These are phyloP conservation scores for Odontamblyopus rebecca DNA, from an alignment of 2,797 vertebrate species.

Conservation along the genomic window DNA sequence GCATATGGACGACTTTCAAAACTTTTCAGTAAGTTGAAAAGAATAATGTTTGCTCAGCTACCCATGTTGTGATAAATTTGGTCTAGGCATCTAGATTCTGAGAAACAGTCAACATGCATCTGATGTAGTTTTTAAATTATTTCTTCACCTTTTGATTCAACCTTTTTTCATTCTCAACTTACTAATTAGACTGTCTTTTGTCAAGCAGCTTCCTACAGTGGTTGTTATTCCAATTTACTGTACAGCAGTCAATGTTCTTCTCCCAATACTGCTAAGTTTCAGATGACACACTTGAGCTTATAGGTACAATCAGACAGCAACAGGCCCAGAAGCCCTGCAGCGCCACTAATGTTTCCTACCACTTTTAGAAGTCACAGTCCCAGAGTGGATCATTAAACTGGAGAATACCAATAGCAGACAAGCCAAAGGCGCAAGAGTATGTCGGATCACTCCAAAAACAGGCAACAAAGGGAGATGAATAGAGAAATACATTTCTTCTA, in stretches of 20 bases:
- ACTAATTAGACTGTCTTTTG: slow-evolving; percentile 11
- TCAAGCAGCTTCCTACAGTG: slow-evolving; percentile 25
- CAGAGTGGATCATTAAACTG: slow-evolving; percentile 72
- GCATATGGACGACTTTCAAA: too few species aligned
- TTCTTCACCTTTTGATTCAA: background rate
- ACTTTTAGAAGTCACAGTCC: slow-evolving; percentile 58
- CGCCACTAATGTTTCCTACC: slow-evolving; percentile 53
- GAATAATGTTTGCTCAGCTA: too few species aligned
- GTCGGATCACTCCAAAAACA: slow-evolving; percentile 53
- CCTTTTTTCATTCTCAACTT: background rate
- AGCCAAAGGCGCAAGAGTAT: slow-evolving; percentile 57
- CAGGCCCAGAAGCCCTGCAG: slow-evolving; percentile 54
- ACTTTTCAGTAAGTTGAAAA: too few species aligned
- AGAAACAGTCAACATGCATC: too few species aligned
- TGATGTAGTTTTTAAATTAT: background rate
- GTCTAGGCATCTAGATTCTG: too few species aligned
- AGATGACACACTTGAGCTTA: slow-evolving; percentile 42
- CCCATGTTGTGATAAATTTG: too few species aligned
- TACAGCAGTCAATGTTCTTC: slow-evolving; percentile 42
- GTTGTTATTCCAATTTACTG: slow-evolving; percentile 53
- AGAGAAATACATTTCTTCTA: slow-evolving; percentile 51
- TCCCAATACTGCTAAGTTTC: slow-evolving; percentile 57
- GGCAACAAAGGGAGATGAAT: slow-evolving; percentile 23
- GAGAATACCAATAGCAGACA: slow-evolving; percentile 50
- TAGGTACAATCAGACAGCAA: slow-evolving; percentile 52